A percentile compares a stretch with the other conserved stretches of the same genome.
These are phyloP conservation scores for Brachyrhaphis roseni DNA, from an alignment of 2,797 vertebrate genomes.

Conservation along the genomic window DNA sequence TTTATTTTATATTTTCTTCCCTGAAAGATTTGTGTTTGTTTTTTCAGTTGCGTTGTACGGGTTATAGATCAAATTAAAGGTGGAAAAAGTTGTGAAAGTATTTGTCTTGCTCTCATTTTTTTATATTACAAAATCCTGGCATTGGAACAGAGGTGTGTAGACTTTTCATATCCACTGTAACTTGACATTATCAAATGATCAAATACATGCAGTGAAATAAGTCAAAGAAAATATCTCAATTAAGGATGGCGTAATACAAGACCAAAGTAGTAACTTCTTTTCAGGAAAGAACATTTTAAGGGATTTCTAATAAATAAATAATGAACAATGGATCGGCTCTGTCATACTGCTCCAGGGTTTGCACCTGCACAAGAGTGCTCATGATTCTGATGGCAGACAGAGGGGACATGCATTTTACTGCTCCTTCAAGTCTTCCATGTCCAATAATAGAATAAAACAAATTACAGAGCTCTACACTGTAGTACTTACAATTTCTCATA, in stretches of 20 bases:
- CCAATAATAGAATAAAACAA: background rate
- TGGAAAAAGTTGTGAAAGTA: too few species aligned
- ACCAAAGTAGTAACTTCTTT: background rate
- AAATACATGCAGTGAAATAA: background rate
- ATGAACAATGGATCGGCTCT: background rate
- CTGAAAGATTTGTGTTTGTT: too few species aligned
- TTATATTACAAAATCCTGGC: too few species aligned
- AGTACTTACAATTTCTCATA: background rate
- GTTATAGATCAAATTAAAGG: too few species aligned
- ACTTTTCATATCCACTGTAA: too few species aligned
- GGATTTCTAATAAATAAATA: background rate
- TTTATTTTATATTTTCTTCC: too few species aligned
- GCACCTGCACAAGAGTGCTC: background rate
- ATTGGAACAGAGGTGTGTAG: too few species aligned
- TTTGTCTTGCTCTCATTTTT: too few species aligned
- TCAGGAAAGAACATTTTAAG: background rate
- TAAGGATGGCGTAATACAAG: background rate
- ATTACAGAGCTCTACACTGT: background rate
- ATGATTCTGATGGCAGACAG: background rate
- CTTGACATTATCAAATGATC: background rate
- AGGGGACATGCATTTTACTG: background rate
- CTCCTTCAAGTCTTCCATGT: background rate
- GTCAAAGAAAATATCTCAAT: background rate
- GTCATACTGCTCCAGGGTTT: background rate
- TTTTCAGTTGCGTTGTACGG: too few species aligned